Evolutionary conservation across 2,888 invertebrate species (phyloP).

Genomic region (Nomada fucata): DNA sequence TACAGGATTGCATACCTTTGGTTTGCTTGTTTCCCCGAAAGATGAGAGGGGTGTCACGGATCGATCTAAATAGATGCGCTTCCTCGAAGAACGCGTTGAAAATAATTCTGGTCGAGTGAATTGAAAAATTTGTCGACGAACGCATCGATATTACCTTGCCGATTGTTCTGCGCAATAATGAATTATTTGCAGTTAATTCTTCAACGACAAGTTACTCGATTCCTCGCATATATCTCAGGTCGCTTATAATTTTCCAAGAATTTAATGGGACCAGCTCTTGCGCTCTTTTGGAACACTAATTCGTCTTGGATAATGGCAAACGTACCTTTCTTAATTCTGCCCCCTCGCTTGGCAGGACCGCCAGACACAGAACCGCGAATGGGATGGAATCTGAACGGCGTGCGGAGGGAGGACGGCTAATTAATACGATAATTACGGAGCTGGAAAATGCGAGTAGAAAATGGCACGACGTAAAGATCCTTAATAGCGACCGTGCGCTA

Average conservation of each 20-base stretch:
- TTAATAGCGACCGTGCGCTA: conserved; percentile 60
- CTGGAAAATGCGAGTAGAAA: conserved; percentile 63
- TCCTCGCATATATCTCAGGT: no score
- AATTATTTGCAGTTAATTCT: neutral
- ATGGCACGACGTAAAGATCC: conserved; percentile 62
- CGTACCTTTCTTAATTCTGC: neutral
- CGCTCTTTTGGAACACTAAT: no score
- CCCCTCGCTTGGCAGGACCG: neutral
- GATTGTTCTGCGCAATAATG: conserved; percentile 49
- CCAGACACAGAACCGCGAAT: neutral
- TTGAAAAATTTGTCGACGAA: conserved; percentile 41
- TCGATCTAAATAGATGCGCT: conserved; percentile 26
- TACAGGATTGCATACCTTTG: conserved; percentile 21
- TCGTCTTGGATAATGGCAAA: neutral
- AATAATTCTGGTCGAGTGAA: conserved; percentile 25
- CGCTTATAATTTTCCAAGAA: no score
- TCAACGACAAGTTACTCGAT: neutral
- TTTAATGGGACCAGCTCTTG: no score
- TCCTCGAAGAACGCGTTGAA: conserved; percentile 49
- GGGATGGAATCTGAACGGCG: neutral
- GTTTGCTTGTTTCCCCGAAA: conserved; percentile 51
- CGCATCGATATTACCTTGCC: neutral
- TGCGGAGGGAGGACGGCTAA: conserved; percentile 53
- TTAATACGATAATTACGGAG: conserved; percentile 67
- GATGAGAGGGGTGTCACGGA: conserved; percentile 62